Percentiles rank a stretch among this genome's conserved stretches.
Conservation (phyloP, 1,140 invertebrate species). For the Paraescarpia echinospica region DNA sequence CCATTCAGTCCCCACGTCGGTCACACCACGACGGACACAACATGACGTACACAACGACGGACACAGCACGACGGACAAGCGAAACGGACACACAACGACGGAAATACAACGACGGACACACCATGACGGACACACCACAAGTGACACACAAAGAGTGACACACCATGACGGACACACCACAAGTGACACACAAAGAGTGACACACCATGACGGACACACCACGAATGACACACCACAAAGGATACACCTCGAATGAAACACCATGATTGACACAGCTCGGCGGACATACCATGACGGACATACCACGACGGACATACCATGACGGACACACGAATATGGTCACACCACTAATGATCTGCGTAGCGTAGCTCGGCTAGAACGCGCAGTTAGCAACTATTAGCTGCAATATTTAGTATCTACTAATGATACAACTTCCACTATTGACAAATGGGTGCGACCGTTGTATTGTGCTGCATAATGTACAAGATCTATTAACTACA, state of each 20-base stretch:
- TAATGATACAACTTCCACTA: not conserved
- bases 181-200: too few relatives aligned
- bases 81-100: not conserved
- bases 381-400: not conserved
- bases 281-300: too few relatives aligned
- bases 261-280: too few relatives aligned
- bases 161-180: not conserved
- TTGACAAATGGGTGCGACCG: not conserved
- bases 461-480: not conserved
- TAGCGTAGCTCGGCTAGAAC: too few relatives aligned
- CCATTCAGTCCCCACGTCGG: too few relatives aligned
- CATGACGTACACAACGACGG: not conserved
- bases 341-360: too few relatives aligned
- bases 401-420: not conserved
- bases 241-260: too few relatives aligned
- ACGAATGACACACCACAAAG: too few relatives aligned
- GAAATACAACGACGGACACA: not conserved
- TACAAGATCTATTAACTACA: not conserved
- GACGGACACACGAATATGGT: too few relatives aligned
- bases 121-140: not conserved
- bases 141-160: too few relatives aligned
- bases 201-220: not conserved
- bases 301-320: too few relatives aligned
- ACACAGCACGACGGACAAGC: too few relatives aligned
- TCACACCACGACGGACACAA: not conserved